A percentile compares a stretch with the other conserved stretches of the same genome.
Evolutionary conservation across 2,113 vertebrate genomes (phyloP).

Genomic region (Myiagra hebetior): DNA sequence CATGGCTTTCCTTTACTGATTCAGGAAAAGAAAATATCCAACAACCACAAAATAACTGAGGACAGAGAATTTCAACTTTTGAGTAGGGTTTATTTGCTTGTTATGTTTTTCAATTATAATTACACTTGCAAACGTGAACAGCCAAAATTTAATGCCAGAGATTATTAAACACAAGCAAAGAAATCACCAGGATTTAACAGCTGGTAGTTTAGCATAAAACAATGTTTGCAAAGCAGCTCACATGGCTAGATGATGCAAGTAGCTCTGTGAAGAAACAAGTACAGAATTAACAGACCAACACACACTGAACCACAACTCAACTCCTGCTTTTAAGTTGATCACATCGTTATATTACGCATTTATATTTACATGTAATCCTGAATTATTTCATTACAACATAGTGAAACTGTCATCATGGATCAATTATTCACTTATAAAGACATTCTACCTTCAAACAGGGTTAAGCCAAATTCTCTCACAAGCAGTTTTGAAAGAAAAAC

Average conservation of each 20-base stretch:
- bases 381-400: constrained; percentile 20
- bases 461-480: background rate
- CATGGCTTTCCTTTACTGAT: background rate
- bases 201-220: background rate
- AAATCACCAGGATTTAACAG: background rate
- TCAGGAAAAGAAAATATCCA: background rate
- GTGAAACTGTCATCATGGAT: background rate
- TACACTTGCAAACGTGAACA: background rate
- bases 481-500: background rate
- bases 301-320: background rate
- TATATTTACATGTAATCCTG: constrained; percentile 43
- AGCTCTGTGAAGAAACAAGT: background rate
- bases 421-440: background rate
- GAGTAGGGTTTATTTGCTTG: background rate
- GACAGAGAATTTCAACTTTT: background rate
- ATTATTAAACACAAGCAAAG: background rate
- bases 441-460: background rate
- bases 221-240: background rate
- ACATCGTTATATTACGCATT: constrained; percentile 40
- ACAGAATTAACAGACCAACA: background rate
- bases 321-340: background rate
- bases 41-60: background rate
- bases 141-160: background rate
- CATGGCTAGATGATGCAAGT: background rate
- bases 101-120: background rate